Percentiles rank a stretch among this genome's conserved stretches.
phyloP scores from a whole-genome alignment of 1,140 invertebrate genomes.

The Archegozetes longisetosus region DNA sequence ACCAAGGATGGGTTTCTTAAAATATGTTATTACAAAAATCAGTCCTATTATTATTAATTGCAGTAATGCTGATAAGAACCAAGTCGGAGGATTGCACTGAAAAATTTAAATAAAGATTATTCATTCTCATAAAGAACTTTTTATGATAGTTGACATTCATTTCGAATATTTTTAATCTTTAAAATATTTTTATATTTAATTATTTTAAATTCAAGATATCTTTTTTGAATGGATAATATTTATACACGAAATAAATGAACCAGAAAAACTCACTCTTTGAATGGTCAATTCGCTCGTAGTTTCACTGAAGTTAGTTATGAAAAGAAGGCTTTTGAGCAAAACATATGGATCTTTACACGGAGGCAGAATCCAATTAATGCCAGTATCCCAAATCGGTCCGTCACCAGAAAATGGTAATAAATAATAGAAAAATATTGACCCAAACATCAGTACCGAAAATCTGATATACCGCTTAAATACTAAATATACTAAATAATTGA shows the following conservation, averaged over 20 bases:
- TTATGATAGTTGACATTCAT: too few relatives aligned
- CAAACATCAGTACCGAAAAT: conserved; percentile 2
- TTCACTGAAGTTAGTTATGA: background rate
- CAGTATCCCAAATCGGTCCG: conserved; percentile 10
- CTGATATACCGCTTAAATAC: background rate
- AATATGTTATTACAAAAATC: background rate
- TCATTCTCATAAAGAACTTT: too few relatives aligned
- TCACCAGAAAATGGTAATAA: background rate
- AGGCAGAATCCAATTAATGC: background rate
- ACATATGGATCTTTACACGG: background rate
- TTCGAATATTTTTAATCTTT: too few relatives aligned
- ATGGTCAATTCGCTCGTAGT: background rate
- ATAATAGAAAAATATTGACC: conserved; percentile 6
- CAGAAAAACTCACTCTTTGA: too few relatives aligned
- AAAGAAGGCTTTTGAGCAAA: background rate
- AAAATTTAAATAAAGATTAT: background rate
- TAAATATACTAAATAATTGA: conserved; percentile 12
- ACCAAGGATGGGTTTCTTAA: background rate
- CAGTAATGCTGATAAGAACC: background rate
- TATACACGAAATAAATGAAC: too few relatives aligned
- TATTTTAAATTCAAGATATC: too few relatives aligned
- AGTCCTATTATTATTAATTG: background rate
- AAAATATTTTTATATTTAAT: background rate
- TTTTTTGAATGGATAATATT: too few relatives aligned
- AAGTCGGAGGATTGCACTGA: background rate